Evolutionary conservation across 2,113 vertebrate genomes (phyloP), one percentile per base, ranked within the genome.

Genomic region (Litocranius walleri): DNA sequence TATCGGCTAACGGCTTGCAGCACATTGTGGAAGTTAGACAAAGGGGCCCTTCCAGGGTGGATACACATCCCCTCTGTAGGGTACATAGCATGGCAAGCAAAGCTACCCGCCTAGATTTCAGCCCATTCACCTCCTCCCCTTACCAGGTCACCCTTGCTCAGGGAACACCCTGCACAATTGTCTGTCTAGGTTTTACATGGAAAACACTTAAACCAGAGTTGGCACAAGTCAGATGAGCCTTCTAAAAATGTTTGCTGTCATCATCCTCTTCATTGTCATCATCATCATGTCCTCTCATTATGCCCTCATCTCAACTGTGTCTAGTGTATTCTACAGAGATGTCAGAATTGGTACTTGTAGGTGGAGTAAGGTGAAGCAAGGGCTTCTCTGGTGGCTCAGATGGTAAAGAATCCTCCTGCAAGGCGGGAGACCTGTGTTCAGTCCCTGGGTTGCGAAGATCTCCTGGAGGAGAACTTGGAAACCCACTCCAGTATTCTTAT

Each of bases 321-420:
- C n/a, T 61, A 25, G 3, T 62, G 90, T 54, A 54, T 36, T 48
- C 61, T 71, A 19, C 25, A 82, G 17, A 30, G 11, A 6, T 27
- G 6, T 62, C 59, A 81, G 5, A 95, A 56, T 56, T 29, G 4
- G 9, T 52, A 29, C 1, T 4, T 19, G 11, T 9, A 71, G 4
- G 8, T 56, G 6, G 54, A 57, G 0, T 15, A 56, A 2, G 17
- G 12, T 27, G 5, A 3, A 59, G 48, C 10, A 3, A 71, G 9
- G n/a, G 67, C n/a, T 71, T 23, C 67, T 23, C 67, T 36, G 67
- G 67, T 6, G 5, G 67, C 19, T 6, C n/a, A 71, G 19, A 71
- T 2, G n/a, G 67, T 40, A 12, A 71, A 71, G 67, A 40, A 71
- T 71, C 17, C 64, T 71, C n/a, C n/a, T 71, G 67, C 67, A 71